Percentiles rank a stretch among this genome's conserved stretches.
These are phyloP conservation scores for Drosophila mimica DNA, from an alignment of 2,888 invertebrate genomes.

Conservation along the genomic window DNA sequence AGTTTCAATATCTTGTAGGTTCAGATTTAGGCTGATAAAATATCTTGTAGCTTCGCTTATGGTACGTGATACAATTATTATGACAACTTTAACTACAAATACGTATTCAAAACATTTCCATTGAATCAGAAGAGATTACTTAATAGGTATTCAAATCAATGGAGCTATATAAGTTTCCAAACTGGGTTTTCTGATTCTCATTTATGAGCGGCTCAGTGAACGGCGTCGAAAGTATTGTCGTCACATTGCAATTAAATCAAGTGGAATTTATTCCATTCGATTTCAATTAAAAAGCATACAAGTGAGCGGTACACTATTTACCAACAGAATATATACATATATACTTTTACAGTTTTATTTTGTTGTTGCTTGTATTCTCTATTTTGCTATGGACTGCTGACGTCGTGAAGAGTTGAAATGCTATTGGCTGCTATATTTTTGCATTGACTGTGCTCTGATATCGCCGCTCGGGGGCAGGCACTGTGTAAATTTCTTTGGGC, in stretches of 20 bases:
- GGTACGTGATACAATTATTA: not conserved
- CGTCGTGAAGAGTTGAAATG: conserved; percentile 39
- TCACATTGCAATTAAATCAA: conserved; percentile 78
- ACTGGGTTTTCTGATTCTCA: conserved; percentile 36
- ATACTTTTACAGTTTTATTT: conserved; percentile 12
- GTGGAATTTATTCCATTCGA: conserved; percentile 78
- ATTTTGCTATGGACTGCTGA: conserved; percentile 18
- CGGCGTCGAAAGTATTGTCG: conserved; percentile 59
- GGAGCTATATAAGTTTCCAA: conserved; percentile 15
- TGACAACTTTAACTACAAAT: not conserved
- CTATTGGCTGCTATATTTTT: conserved; percentile 40
- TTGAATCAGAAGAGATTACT: conserved; percentile 7
- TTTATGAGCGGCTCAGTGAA: conserved; percentile 40
- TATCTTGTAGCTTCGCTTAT: not conserved
- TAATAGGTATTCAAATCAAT: conserved; percentile 11
- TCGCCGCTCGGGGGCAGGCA: conserved; percentile 49
- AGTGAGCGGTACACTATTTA: conserved; percentile 58
- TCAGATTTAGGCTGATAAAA: not conserved
- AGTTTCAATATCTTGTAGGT: not conserved
- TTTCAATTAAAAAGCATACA: conserved; percentile 74
- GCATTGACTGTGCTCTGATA: conserved; percentile 49
- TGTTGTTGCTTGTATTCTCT: conserved; percentile 10
- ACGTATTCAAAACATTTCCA: not conserved
- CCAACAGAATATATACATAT: conserved; percentile 26
- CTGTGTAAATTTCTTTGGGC: conserved; percentile 61